These are phyloP conservation scores for Conomelus anceps DNA, from an alignment of 2,888 invertebrate species.

Conservation along the genomic window DNA sequence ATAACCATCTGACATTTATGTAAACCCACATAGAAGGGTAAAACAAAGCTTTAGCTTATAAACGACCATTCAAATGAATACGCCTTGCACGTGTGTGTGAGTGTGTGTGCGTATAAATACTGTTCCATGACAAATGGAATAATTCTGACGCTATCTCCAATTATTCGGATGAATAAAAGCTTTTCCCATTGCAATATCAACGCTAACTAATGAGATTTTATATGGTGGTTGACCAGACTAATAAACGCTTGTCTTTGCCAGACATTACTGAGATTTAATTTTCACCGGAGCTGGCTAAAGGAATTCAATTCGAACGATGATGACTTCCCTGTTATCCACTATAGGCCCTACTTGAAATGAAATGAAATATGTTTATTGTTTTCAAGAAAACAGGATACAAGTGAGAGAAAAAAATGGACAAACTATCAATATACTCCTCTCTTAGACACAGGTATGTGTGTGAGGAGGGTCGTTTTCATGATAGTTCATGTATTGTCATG, in stretches of 20 bases:
- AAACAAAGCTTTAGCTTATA: not conserved
- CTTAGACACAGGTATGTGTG: too few relatives aligned
- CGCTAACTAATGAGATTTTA: not conserved
- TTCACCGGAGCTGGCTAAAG: not conserved
- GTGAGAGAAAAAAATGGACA: too few relatives aligned
- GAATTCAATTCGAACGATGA: not conserved
- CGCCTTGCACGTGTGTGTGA: not conserved
- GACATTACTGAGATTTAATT: not conserved
- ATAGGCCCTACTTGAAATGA: too few relatives aligned
- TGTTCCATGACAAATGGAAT: not conserved
- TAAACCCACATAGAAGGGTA: not conserved
- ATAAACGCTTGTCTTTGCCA: not conserved
- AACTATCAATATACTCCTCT: too few relatives aligned
- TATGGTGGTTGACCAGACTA: not conserved
- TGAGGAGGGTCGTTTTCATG: too few relatives aligned
- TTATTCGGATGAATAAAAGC: not conserved
- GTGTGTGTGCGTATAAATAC: not conserved
- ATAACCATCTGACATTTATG: not conserved
- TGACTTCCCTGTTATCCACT: not conserved
- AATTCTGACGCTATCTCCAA: not conserved
- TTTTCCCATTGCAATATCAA: not conserved
- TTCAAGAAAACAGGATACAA: too few relatives aligned
- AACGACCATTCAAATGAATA: not conserved
- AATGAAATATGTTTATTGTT: too few relatives aligned
- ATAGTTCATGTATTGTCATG: too few relatives aligned